phyloP scores from a whole-genome alignment of 2,797 vertebrate genomes.

The Manis crassicaudata region DNA sequence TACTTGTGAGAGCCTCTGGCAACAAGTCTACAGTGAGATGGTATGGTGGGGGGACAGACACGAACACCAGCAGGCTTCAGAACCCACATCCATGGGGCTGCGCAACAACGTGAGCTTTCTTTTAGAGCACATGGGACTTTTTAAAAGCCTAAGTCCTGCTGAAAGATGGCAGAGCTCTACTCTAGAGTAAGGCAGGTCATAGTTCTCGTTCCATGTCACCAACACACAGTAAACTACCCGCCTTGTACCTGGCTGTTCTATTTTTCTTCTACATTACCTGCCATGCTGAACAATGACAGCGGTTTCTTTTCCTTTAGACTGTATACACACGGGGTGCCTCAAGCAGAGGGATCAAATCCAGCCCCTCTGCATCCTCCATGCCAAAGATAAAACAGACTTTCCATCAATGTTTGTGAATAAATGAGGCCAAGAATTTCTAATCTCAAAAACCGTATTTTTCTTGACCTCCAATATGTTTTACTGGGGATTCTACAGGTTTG shows the following conservation, averaged over 20 bases:
- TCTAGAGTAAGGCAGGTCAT: neutral
- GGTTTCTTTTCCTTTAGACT: neutral
- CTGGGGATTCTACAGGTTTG: neutral
- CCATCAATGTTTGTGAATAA: neutral
- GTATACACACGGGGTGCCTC: rapidly evolving
- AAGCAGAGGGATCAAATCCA: neutral
- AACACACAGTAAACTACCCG: neutral
- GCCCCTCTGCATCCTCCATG: neutral
- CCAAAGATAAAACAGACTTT: neutral
- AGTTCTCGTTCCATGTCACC: neutral
- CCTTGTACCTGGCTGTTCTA: neutral
- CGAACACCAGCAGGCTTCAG: no score
- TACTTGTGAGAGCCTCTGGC: neutral
- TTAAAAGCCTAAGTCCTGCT: neutral
- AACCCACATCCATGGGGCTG: rapidly evolving
- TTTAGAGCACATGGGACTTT: neutral
- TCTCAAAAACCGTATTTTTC: neutral
- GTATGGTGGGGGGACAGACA: neutral
- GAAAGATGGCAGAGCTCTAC: neutral
- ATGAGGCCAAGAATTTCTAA: neutral
- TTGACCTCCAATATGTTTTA: neutral
- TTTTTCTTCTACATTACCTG: neutral
- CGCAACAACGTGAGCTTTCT: neutral
- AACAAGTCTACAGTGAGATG: neutral
- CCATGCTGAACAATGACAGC: rapidly evolving